A percentile compares a stretch with the other conserved stretches of the same genome.
Conservation (phyloP, 2,888 invertebrate genomes). For the Meganola albula region DNA sequence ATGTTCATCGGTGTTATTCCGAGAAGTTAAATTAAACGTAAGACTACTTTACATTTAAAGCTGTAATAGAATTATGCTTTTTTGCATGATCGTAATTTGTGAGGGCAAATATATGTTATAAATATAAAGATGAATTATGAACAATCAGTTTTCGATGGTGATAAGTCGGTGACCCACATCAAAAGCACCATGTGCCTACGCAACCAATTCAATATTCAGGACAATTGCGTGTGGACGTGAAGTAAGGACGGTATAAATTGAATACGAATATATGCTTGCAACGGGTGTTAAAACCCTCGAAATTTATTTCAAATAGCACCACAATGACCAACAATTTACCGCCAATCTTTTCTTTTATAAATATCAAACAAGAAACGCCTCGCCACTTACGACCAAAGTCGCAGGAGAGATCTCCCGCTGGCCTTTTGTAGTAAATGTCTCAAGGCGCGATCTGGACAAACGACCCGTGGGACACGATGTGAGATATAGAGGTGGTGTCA, state of each 20-base stretch:
- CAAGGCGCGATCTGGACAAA: slow-evolving; percentile 67
- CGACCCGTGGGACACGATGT: slow-evolving; percentile 63
- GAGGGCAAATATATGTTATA: too few species aligned
- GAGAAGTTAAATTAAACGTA: slow-evolving; percentile 15
- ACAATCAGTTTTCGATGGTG: too few species aligned
- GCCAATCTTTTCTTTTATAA: slow-evolving; percentile 74
- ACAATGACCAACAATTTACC: slow-evolving; percentile 73
- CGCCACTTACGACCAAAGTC: slow-evolving; percentile 72
- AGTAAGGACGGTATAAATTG: slow-evolving; percentile 59
- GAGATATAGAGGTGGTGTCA: slow-evolving; percentile 65
- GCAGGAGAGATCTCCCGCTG: slow-evolving; percentile 69
- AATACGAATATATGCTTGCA: slow-evolving; percentile 52
- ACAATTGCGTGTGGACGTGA: slow-evolving; percentile 66
- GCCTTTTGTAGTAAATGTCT: slow-evolving; percentile 58
- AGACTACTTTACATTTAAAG: too few species aligned
- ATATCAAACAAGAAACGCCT: slow-evolving; percentile 65
- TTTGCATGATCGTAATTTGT: too few species aligned
- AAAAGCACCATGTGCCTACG: slow-evolving; percentile 48
- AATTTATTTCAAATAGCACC: slow-evolving; percentile 65
- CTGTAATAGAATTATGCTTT: too few species aligned
- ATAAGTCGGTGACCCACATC: slow-evolving; percentile 60
- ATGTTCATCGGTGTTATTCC: slow-evolving; percentile 38
- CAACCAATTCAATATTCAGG: slow-evolving; percentile 46
- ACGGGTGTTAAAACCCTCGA: slow-evolving; percentile 54
- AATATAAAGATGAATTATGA: too few species aligned